Base-by-base conservation (phyloP, 2,888 invertebrate genomes). In the Eupithecia exiguata region DNA sequence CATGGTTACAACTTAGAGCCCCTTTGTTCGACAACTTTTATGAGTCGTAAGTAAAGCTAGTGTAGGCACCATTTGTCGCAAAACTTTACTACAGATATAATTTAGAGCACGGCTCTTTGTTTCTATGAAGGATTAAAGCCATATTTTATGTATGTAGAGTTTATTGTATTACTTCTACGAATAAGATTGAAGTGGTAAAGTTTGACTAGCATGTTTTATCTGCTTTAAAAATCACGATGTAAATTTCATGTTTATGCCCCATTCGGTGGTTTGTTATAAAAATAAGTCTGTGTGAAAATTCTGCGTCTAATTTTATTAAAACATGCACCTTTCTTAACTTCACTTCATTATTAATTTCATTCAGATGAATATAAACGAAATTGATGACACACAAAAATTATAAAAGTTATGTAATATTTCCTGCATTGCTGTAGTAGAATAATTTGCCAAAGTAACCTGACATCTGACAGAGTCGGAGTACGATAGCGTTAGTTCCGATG, bases 21-120 rank as follows among this genome's bases (percentile, higher is more conserved):
- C 35, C 58, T 58, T 62, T 62, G 62, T 62, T 62, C 62, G 71
- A 71, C 70, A 75, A 75, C 69, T 70, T 70, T 75, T 75, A 75
- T 72, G 69, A 72, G 67, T 63, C 70, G 67, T 72, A 75, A 75
- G 30, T 53, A 75, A 71, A 61, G 49, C 62, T 63, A 70, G 69
- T 72, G 72, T 63, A 30, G 62, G 67, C 69, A 71, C 65, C 67
- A 75, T 70, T 72, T 68, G 72, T 72, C 68, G 69, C 67, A 67
- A 71, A 72, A 72, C 67, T 72, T 72, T 75, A 75, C 69, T 72
- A n/a, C 35, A 62, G 18, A 62, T 35, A 62, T 35, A 18, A 61
- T 40, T 61, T 61, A 25, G 58, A 58, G 67, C 58, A 58, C 25
- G 21, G 25, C 21, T 12, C 58, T 25, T 58, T 58, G 58, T 58